Conservation (phyloP, 1,140 invertebrate species). For the Zaprionus ghesquierei region DNA sequence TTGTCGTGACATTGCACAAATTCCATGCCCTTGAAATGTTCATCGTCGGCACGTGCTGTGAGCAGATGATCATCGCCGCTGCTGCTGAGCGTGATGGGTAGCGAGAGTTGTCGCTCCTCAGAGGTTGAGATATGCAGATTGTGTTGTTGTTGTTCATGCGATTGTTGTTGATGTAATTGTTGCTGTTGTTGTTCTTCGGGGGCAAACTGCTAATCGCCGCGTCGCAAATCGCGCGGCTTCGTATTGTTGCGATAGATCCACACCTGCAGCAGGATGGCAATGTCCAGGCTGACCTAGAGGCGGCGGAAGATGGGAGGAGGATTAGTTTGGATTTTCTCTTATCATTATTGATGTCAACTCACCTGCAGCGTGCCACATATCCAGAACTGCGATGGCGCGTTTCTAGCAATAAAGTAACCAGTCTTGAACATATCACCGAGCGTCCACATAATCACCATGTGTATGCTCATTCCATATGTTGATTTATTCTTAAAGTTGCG, state of each 20-base stretch:
- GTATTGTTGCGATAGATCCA: slow-evolving; percentile 87
- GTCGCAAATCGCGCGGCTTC: slow-evolving; percentile 84
- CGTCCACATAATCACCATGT: slow-evolving; percentile 99
- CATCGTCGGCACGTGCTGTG: slow-evolving; percentile 71
- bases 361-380: slow-evolving; percentile 97
- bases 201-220: slow-evolving; percentile 87
- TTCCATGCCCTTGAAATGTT: slow-evolving; percentile 64
- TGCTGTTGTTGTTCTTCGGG: slow-evolving; percentile 82
- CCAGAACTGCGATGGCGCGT: slow-evolving; percentile 97
- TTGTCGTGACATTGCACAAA: slow-evolving; percentile 78
- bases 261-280: slow-evolving; percentile 85
- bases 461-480: slow-evolving; percentile 88
- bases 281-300: slow-evolving; percentile 82
- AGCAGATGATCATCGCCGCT: slow-evolving; percentile 77
- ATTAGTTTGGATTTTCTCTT: not conserved
- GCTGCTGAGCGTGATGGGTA: slow-evolving; percentile 68
- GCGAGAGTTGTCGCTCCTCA: slow-evolving; percentile 71
- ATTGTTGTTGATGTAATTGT: slow-evolving; percentile 40
- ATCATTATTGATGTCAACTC: slow-evolving; percentile 57
- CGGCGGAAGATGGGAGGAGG: not conserved
- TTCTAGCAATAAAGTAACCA: slow-evolving; percentile 94
- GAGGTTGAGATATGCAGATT: slow-evolving; percentile 63
- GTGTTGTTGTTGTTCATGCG: slow-evolving; percentile 54
- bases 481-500: slow-evolving; percentile 92
- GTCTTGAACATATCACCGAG: slow-evolving; percentile 98